Base-by-base conservation (phyloP, 1,140 invertebrate species). In the Leptinotarsa texana region DNA sequence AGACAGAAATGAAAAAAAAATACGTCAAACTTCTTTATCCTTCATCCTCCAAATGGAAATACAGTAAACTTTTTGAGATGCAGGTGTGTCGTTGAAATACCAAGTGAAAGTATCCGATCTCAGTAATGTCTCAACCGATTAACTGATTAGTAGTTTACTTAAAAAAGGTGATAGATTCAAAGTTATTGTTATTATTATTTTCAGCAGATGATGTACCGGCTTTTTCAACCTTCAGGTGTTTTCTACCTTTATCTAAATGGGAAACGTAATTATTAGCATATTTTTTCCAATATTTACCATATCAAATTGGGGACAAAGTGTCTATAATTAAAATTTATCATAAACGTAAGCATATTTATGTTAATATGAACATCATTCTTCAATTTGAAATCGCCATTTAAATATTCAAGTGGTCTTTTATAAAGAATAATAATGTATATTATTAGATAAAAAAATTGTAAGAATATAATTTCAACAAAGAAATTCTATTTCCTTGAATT, bases 341-440 rank as follows among this genome's bases (percentile, higher is more conserved):
- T 47, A 68, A 42, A 68, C 66, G 49, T 68, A 68, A 68, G 24
- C 42, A 68, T 68, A 68, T 68, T 68, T 68, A 68, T 68, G 66
- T 68, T 42, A 68, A 68, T 68, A 68, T 68, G 15, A 68, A 68
- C 66, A 68, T 68, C 66, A 68, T 17, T 68, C 42, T 68, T 68
- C 66, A 68, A 68, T 68, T 68, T 68, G 66, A 68, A 42, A 68
- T 68, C 42, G 18, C 17, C 66, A 68, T 68, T 68, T 42, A 68
- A 68, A 65, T 68, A 42, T 68, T 68, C n/a, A 42, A 68, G 49
- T 68, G 33, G 66, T 68, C 27, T 42, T 18, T 24, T 66, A 66
- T 8, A 13, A 18, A 27, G 42, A 42, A 17, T 6, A 8, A 18
- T 47, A 68, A 18, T 47, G 24, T 42, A 42, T 42, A 42, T 42